These are phyloP conservation scores for Tragelaphus oryx DNA, from an alignment of 2,797 vertebrate species.

Conservation along the genomic window DNA sequence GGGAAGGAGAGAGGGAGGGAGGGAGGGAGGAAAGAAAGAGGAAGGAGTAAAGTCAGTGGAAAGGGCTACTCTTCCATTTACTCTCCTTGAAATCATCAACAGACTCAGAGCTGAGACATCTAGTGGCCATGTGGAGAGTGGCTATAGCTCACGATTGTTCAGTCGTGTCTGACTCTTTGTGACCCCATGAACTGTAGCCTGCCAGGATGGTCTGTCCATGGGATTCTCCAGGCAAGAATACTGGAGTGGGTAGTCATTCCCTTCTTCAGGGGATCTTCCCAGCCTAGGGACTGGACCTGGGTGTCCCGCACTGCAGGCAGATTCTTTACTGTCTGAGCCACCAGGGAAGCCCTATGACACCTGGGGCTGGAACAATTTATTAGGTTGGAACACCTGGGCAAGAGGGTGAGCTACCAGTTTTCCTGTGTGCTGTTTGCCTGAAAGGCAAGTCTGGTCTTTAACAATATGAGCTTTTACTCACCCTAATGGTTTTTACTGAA, in stretches of 20 bases:
- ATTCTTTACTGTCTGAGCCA: not conserved
- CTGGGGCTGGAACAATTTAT: not conserved
- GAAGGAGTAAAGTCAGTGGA: too few species aligned
- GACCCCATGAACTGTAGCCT: not conserved
- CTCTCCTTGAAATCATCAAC: not conserved
- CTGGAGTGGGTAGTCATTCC: not conserved
- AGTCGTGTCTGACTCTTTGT: not conserved
- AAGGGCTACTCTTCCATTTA: not conserved
- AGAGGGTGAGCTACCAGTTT: slow-evolving; percentile 65
- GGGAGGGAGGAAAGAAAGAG: not conserved
- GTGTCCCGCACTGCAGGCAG: rapidly evolving
- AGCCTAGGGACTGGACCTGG: not conserved
- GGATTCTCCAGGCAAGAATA: not conserved
- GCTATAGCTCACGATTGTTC: not conserved
- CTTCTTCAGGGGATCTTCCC: not conserved
- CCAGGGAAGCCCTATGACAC: not conserved
- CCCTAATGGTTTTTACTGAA: not conserved
- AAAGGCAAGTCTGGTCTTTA: slow-evolving; percentile 52
- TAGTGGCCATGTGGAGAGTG: not conserved
- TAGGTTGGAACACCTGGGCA: slow-evolving; percentile 58
- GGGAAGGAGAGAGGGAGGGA: not conserved
- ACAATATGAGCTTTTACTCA: slow-evolving; percentile 5
- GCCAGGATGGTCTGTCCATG: not conserved
- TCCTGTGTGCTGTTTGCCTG: slow-evolving; percentile 1
- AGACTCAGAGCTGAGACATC: not conserved